These are phyloP conservation scores for Liopterus haemorrhoidalis DNA, from an alignment of 2,888 invertebrate species.

Conservation along the genomic window DNA sequence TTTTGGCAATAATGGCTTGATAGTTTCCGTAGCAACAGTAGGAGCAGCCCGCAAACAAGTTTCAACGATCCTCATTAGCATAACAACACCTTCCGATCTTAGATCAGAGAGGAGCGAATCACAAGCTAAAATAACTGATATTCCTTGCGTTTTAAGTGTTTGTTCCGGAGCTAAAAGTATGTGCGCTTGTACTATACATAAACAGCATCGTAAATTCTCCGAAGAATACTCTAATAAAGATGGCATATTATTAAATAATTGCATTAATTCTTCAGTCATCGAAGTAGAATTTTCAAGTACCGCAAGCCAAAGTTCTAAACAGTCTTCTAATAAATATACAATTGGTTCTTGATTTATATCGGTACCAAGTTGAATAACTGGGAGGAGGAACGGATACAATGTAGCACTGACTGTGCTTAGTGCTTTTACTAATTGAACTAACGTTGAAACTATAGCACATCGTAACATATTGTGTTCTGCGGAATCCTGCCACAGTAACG, in stretches of 20 bases:
- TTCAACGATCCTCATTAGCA: slow-evolving; percentile 69
- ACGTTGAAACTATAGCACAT: slow-evolving; percentile 82
- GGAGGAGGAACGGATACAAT: slow-evolving; percentile 59
- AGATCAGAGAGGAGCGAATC: slow-evolving; percentile 73
- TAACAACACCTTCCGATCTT: slow-evolving; percentile 64
- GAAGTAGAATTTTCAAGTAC: slow-evolving; percentile 70
- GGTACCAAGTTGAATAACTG: slow-evolving; percentile 67
- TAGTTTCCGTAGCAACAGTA: slow-evolving; percentile 64
- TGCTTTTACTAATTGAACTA: slow-evolving; percentile 78
- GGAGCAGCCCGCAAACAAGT: slow-evolving; percentile 70
- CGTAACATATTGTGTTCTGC: slow-evolving; percentile 83
- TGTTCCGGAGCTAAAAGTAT: slow-evolving; percentile 72
- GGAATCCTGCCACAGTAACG: slow-evolving; percentile 83
- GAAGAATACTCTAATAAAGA: slow-evolving; percentile 76
- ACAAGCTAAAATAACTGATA: slow-evolving; percentile 62
- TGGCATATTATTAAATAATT: slow-evolving; percentile 68
- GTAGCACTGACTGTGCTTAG: slow-evolving; percentile 50
- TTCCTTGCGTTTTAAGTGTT: slow-evolving; percentile 67
- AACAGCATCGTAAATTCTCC: slow-evolving; percentile 71
- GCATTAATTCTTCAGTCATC: slow-evolving; percentile 60
- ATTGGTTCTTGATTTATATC: slow-evolving; percentile 73
- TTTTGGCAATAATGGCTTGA: slow-evolving; percentile 58
- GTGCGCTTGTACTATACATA: slow-evolving; percentile 79
- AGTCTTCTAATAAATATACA: slow-evolving; percentile 88
- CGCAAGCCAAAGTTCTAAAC: slow-evolving; percentile 82